Base-by-base conservation (phyloP, 1,140 invertebrate genomes). In the Aphelinus certus region DNA sequence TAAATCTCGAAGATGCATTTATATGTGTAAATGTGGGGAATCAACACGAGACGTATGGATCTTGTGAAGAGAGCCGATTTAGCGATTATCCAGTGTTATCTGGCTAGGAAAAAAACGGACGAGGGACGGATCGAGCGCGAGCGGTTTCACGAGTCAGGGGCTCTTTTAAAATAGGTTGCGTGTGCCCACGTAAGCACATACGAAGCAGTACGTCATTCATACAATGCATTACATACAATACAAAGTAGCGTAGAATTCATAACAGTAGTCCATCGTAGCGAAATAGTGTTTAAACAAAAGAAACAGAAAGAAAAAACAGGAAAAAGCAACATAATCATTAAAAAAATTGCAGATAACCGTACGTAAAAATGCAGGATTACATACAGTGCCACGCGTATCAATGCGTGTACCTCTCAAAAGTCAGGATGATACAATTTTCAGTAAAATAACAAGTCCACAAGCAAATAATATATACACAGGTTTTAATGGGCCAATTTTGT, bases 261-360 rank as follows among this genome's bases (percentile, higher is more conserved):
- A 85, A 84, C 74, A 80, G 79, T 86, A 86, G 83, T 85, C 81
- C 85, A 86, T 80, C 81, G 83, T 86, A 86, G 84, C 84, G 84
- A 84, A 86, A 86, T 86, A 86, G 84, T 81, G 71, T 82, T 83
- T 83, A 84, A 83, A 80, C 68, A 78, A 76, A 77, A 71, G 43
- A 73, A 77, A 76, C 76, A 79, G 69, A 79, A 70, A 78, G 79
- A 79, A 77, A 80, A 80, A 79, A 81, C 73, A 68, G 69, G 70
- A 78, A 79, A 77, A 75, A 63, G 6, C 60, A 60, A 79, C 78
- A 81, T 82, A 83, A 80, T 79, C 76, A 74, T 77, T 68, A 78
- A 81, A 82, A 81, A 66, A 79, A 81, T 73, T 77, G 55, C 79
- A 80, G 70, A 55, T 82, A 80, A 80, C 75, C 76, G 66, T 79